Conservation (phyloP, 2,888 invertebrate species). For the Alentia gelatinosa region DNA sequence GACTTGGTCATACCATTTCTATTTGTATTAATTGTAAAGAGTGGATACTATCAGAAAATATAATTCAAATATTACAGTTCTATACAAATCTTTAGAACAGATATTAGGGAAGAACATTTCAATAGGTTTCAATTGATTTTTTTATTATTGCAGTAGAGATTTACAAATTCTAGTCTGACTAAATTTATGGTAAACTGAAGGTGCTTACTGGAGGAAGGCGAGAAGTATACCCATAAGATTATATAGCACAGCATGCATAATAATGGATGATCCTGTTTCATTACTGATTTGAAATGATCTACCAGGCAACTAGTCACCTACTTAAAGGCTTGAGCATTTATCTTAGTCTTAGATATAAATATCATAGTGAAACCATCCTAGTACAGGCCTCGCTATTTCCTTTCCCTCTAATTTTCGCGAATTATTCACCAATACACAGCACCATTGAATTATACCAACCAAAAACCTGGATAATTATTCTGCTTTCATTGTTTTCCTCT, state of each 20-base stretch:
- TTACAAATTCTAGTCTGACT: background rate
- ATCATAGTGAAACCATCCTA: background rate
- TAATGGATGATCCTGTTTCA: background rate
- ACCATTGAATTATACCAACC: background rate
- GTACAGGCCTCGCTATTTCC: background rate
- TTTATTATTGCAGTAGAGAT: background rate
- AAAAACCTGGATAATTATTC: no score
- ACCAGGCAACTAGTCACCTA: background rate
- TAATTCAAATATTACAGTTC: background rate
- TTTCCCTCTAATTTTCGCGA: background rate
- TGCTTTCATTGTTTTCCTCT: background rate
- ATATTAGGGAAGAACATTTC: background rate
- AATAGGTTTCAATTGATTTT: background rate
- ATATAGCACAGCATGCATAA: background rate
- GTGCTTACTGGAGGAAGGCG: no score
- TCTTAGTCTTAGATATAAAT: background rate
- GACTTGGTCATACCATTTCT: no score
- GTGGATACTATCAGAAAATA: no score
- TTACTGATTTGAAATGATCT: background rate
- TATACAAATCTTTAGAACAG: background rate
- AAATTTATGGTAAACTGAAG: no score
- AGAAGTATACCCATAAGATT: background rate
- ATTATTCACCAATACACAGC: background rate
- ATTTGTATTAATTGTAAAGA: no score
- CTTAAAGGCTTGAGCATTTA: background rate